A percentile compares a stretch with the other conserved stretches of the same genome.
These are phyloP conservation scores for Elephantulus edwardii DNA, from an alignment of 2,113 vertebrate genomes.

Conservation along the genomic window DNA sequence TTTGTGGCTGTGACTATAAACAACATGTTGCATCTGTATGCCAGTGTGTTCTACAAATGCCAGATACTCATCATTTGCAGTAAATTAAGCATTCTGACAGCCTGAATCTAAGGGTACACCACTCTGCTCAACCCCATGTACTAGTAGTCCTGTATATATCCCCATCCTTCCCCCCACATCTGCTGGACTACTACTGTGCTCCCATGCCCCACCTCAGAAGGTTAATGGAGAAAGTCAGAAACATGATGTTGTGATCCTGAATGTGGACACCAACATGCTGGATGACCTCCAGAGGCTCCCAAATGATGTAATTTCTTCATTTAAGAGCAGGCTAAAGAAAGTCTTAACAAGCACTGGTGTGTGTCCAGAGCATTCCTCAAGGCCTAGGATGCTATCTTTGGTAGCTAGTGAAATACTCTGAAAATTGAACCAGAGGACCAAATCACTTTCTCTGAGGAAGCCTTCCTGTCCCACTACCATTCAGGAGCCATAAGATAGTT, in stretches of 20 bases:
- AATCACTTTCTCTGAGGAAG: constrained; percentile 95
- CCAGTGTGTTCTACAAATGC: constrained; percentile 97
- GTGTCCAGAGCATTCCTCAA: too few relatives aligned
- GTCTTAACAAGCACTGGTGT: too few relatives aligned
- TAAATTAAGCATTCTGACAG: constrained; percentile 98
- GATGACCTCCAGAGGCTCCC: too few relatives aligned
- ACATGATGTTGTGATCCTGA: too few relatives aligned
- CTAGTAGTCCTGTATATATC: constrained; percentile 99
- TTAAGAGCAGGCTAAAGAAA: too few relatives aligned
- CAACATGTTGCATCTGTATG: constrained; percentile 99
- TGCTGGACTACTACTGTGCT: constrained; percentile 96
- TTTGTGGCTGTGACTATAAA: constrained; percentile 99
- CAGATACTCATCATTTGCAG: constrained; percentile 97
- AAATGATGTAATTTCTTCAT: too few relatives aligned
- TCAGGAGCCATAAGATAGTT: constrained; percentile 96
- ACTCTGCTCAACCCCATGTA: constrained; percentile 99
- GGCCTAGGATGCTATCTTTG: too few relatives aligned
- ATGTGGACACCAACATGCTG: too few relatives aligned
- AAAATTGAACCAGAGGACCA: constrained; percentile 91
- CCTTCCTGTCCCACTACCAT: constrained; percentile 92
- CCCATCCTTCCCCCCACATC: constrained; percentile 96
- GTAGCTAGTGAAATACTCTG: too few relatives aligned
- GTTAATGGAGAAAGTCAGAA: too few relatives aligned
- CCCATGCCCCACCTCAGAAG: constrained; percentile 77
- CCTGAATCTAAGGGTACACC: constrained; percentile 98